Base-by-base conservation (phyloP, 2,888 invertebrate species). In the Pheosia tremula region DNA sequence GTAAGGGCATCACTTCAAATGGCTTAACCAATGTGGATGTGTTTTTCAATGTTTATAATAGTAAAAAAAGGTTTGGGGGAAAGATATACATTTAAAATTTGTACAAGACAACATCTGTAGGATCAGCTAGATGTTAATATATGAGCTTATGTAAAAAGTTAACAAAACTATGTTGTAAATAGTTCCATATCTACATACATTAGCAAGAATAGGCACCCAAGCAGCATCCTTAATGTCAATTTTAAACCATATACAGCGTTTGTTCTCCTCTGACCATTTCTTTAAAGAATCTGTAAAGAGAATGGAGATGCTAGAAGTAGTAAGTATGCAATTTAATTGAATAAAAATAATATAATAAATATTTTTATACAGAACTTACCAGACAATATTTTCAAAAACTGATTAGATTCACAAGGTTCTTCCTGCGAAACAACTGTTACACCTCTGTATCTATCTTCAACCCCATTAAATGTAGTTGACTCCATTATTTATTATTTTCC, bases 161-260 rank as follows among this genome's bases (percentile, higher is more conserved):
- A 24, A 24, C 24, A 24, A 24, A 24, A 24, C 24, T 24, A 24
- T 1, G 24, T 24, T 24, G 24, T 24, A 24, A 24, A 24, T 24
- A 24, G 24, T 24, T 41, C 5, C 36, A 55, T 50, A 60, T 7
- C n/a, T 66, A 81, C 72, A 81, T 90, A 96, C 96, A 89, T 96
- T 94, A 6, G 96, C 95, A 69, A 98, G 89, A 68, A 96, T 81
- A 13, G 98, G 97, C 49, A 98, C 95, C 96, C 97, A 97, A 13
- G 94, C 94, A 4, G 96, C 94, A 79, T 97, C 95, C 66, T 95
- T 89, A 53, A 96, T 94, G 78, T 95, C 89, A 0, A 98, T 96
- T 82, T 95, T 95, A 82, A 98, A 97, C 98, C 98, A 98, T 73
- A 97, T 95, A 39, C 96, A 96, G 62, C 97, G 94, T 74, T 94